These are phyloP conservation scores for Microchirus variegatus DNA, from an alignment of 2,797 vertebrate genomes.

Conservation along the genomic window DNA sequence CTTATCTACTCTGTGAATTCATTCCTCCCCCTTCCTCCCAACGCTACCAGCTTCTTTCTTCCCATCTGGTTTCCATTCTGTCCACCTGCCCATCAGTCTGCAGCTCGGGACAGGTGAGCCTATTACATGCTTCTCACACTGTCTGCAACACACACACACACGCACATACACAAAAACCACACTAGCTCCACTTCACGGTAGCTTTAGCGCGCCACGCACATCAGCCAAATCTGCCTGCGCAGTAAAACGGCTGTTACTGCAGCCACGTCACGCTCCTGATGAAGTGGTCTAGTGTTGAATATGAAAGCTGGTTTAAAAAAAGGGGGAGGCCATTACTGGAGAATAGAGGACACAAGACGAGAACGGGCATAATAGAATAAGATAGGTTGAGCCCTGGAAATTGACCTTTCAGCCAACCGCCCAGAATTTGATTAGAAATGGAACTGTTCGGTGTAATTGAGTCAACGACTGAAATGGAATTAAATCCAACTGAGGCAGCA, in stretches of 20 bases:
- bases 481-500: background rate
- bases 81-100: slow-evolving; percentile 74
- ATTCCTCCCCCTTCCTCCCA: slow-evolving; percentile 10
- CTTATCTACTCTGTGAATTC: slow-evolving; percentile 38
- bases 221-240: slow-evolving; percentile 64
- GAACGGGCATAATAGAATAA: slow-evolving; percentile 8
- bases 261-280: slow-evolving; percentile 60
- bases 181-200: slow-evolving; percentile 51
- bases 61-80: slow-evolving; percentile 72
- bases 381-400: background rate
- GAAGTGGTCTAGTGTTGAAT: slow-evolving; percentile 63
- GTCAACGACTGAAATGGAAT: background rate
- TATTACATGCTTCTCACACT: slow-evolving; percentile 68
- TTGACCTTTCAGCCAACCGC: background rate
- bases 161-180: slow-evolving; percentile 12
- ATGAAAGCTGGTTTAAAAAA: slow-evolving; percentile 29
- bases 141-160: slow-evolving; percentile 40
- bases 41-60: background rate
- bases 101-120: slow-evolving; percentile 70
- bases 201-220: slow-evolving; percentile 65
- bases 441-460: background rate
- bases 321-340: background rate
- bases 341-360: background rate
- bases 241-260: slow-evolving; percentile 72
- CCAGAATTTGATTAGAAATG: background rate